Evolutionary conservation across 2,113 vertebrate species (phyloP), one percentile per base, ranked within the genome.

Genomic region (Scartelaos histophorus): DNA sequence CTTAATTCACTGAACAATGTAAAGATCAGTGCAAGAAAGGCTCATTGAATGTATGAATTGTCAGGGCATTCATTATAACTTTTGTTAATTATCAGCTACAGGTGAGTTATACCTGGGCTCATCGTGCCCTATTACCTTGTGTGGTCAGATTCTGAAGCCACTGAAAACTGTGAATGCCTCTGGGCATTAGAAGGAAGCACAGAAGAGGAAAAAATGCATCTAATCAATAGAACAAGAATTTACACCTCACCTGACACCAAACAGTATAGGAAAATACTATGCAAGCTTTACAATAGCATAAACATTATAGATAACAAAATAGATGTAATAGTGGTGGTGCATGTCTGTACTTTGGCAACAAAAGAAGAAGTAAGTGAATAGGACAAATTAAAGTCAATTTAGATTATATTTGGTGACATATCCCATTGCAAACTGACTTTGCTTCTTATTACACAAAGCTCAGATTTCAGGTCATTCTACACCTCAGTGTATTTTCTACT

Each of bases 371-470:
- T 22, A 56, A 11, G 29, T n/a, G 1, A 66, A 22, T 21, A 45
- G n/a, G 38, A 45, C 60, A 19, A 35, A 3, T 60, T 25, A 5
- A 29, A 29, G 57, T 22, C 13, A 29, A 62, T n/a, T 38, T 38
- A 38, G 29, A 38, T 38, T 38, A 0, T 38, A 38, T 34, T 62
- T 34, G 51, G 49, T 43, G n/a, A 69, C 66, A 21, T 69, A 46
- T 71, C 57, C 58, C 1, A 3, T 47, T 70, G 58, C 54, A 69
- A 54, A 46, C 66, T n/a, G 22, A 25, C 43, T 43, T 58, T 15
- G 73, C 73, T 58, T 73, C 68, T 68, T 67, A 67, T 78, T 67
- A 76, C 72, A 73, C 7, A 6, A 13, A 17, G 43, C 61, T 78
- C 56, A 35, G 24, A 78, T 84, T 70, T 75, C 66, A 82, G 5